These are phyloP conservation scores for Aphelocoma californica DNA, from an alignment of 2,797 vertebrate species.

Conservation along the genomic window DNA sequence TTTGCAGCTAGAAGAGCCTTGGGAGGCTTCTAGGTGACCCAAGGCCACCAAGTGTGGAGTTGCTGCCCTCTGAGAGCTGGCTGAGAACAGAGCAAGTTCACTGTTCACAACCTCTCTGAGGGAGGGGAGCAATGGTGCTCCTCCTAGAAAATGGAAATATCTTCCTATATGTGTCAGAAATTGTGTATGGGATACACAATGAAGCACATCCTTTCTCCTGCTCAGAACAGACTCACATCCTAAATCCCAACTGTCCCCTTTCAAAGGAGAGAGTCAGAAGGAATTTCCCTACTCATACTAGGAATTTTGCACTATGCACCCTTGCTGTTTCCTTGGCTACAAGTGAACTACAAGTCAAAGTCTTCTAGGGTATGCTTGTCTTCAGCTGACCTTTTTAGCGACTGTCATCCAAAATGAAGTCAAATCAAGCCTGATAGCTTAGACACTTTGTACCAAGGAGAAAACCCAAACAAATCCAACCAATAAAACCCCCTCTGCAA, in stretches of 20 bases:
- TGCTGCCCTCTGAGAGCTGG: neutral
- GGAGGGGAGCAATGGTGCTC: neutral
- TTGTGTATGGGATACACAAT: neutral
- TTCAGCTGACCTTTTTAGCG: neutral
- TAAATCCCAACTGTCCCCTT: neutral
- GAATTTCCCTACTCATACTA: neutral
- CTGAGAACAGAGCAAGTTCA: neutral
- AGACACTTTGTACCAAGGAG: neutral
- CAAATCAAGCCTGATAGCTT: neutral
- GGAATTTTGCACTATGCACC: neutral
- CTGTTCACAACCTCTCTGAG: neutral
- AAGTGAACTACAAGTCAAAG: neutral
- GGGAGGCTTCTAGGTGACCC: neutral
- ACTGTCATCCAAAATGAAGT: neutral
- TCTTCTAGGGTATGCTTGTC: neutral
- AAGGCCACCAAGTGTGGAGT: fast-evolving
- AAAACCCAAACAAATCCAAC: neutral
- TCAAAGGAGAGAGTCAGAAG: neutral
- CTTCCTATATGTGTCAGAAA: neutral
- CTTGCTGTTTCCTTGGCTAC: neutral
- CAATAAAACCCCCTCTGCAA: fast-evolving
- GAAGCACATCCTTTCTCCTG: neutral
- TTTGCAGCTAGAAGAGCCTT: neutral
- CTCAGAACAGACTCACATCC: neutral
- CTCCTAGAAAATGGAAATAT: neutral